These are phyloP conservation scores for Dallia pectoralis DNA, from an alignment of 2,797 vertebrate species.

Conservation along the genomic window DNA sequence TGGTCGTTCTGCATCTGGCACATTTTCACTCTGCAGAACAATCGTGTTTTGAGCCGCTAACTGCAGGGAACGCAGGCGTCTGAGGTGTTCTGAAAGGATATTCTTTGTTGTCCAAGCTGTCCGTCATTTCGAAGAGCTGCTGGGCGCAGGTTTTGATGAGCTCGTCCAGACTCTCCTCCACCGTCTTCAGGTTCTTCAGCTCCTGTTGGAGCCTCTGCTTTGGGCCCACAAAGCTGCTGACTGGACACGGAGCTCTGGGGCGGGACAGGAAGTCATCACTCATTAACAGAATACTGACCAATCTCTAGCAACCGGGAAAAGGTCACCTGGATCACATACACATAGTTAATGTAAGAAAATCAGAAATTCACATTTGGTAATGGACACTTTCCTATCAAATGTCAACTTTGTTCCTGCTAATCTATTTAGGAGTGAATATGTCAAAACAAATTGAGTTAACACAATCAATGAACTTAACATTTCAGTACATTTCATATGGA, in stretches of 20 bases:
- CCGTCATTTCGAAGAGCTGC: constrained; percentile 85
- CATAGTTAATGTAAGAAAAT: background rate
- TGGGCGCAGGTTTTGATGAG: constrained; percentile 88
- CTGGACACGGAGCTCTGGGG: constrained; percentile 73
- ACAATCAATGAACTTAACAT: no score
- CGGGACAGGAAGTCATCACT: constrained; percentile 2
- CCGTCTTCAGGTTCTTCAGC: constrained; percentile 77
- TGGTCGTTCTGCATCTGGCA: no score
- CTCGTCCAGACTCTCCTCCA: constrained; percentile 88
- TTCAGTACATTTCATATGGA: no score
- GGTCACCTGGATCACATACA: background rate
- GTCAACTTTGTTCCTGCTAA: no score
- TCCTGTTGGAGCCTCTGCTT: constrained; percentile 71
- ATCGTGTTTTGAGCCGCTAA: no score
- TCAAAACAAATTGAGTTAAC: no score
- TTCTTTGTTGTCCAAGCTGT: constrained; percentile 80
- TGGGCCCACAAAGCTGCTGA: constrained; percentile 51
- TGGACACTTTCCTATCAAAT: background rate
- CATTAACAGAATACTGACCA: background rate
- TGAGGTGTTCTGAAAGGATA: constrained; percentile 79
- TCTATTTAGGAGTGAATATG: no score
- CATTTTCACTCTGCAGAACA: no score
- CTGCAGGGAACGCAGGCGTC: no score
- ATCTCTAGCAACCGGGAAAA: background rate
- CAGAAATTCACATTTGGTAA: background rate